Percentiles rank a stretch among this genome's conserved stretches.
Conservation (phyloP, 2,888 invertebrate genomes). For the Clanis bilineata region DNA sequence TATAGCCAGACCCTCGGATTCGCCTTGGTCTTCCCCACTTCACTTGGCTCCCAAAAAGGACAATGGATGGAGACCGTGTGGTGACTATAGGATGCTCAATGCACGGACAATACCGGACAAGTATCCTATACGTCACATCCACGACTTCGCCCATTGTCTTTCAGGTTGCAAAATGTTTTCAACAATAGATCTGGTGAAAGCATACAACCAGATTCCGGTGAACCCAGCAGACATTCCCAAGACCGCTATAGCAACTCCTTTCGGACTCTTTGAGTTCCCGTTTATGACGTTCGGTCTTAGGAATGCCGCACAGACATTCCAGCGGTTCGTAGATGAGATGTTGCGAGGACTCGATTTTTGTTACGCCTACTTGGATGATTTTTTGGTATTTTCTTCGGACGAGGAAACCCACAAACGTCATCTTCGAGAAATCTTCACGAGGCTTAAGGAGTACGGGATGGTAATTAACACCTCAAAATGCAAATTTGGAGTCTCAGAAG, state of each 20-base stretch:
- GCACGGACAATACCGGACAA: not conserved
- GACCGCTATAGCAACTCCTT: too few species aligned
- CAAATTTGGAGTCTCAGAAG: not conserved
- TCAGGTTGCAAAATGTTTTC: not conserved
- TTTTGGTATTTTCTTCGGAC: not conserved
- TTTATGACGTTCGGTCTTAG: too few species aligned
- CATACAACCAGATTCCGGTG: too few species aligned
- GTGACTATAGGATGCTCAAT: not conserved
- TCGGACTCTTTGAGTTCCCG: too few species aligned
- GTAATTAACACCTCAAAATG: slow-evolving; percentile 3
- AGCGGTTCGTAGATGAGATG: too few species aligned
- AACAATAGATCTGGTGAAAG: too few species aligned
- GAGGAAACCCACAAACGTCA: not conserved
- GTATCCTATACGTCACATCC: not conserved
- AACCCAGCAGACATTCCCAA: too few species aligned
- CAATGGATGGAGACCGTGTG: slow-evolving; percentile 19
- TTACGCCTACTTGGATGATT: not conserved
- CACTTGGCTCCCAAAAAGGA: slow-evolving; percentile 19
- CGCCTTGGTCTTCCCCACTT: slow-evolving; percentile 19
- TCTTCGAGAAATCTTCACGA: not conserved
- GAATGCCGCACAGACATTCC: too few species aligned
- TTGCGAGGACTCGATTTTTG: not conserved
- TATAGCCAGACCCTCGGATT: slow-evolving; percentile 16
- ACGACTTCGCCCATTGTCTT: not conserved
- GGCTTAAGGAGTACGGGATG: not conserved